Percentiles rank a stretch among this genome's conserved stretches.
Conservation (phyloP, 2,888 invertebrate genomes). For the Leptarthrus brevirostris region DNA sequence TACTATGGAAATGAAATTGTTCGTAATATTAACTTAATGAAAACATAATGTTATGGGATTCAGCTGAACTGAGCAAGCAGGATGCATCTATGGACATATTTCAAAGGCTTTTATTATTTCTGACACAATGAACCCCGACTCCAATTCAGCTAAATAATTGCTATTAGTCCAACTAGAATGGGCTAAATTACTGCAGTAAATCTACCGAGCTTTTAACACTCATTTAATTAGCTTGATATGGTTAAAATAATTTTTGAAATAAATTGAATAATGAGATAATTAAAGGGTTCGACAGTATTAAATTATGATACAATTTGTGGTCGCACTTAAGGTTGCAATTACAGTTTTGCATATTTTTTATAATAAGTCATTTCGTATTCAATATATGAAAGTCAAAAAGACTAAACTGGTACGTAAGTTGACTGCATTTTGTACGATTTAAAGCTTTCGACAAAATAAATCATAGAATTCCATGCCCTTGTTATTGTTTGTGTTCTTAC, state of each 20-base stretch:
- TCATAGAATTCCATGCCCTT: too few species aligned
- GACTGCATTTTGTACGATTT: too few species aligned
- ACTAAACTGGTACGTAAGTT: too few species aligned
- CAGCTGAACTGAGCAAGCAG: not conserved
- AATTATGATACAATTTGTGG: too few species aligned
- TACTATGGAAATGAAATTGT: not conserved
- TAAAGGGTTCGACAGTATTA: not conserved
- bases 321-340: too few species aligned
- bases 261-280: conserved; percentile 3
- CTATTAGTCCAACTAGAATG: not conserved
- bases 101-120: not conserved
- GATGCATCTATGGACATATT: not conserved
- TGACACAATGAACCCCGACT: not conserved
- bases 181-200: not conserved
- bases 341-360: too few species aligned
- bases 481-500: too few species aligned
- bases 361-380: too few species aligned
- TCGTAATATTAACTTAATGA: conserved; percentile 8
- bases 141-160: not conserved
- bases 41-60: conserved; percentile 28
- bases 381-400: too few species aligned
- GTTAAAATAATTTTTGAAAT: not conserved
- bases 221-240: not conserved
- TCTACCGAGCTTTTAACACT: not conserved
- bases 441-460: too few species aligned